Conservation (phyloP, 2,797 vertebrate species). For the Pagetopsis macropterus region DNA sequence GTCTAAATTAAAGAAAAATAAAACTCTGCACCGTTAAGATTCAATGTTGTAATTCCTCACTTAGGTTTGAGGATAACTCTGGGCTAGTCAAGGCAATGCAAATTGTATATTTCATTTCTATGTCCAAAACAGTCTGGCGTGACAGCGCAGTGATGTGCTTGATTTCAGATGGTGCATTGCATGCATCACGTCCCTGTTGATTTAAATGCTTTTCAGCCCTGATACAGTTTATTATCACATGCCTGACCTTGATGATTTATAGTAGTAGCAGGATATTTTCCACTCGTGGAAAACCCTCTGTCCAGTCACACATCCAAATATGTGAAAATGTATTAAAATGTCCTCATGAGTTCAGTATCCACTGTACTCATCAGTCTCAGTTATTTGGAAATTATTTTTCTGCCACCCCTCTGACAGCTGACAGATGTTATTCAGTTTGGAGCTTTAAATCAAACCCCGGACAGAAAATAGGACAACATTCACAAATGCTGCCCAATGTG, state of each 20-base stretch:
- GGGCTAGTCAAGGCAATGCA: no score
- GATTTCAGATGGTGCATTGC: background rate
- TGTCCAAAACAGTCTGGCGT: background rate
- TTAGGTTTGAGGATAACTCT: background rate
- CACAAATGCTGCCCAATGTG: conserved; percentile 1
- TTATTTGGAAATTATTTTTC: conserved; percentile 33
- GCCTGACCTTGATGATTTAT: background rate
- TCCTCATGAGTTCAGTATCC: conserved; percentile 19
- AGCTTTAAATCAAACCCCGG: conserved; percentile 32
- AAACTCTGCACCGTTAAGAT: background rate
- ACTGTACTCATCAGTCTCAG: conserved; percentile 26
- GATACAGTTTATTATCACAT: background rate
- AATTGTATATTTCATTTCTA: background rate
- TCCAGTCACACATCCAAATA: conserved; percentile 21
- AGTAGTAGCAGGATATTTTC: conserved; percentile 9
- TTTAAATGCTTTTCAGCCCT: background rate
- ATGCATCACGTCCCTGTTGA: background rate
- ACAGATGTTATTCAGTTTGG: conserved; percentile 29
- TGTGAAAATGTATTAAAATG: conserved; percentile 24
- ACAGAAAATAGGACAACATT: conserved; percentile 16
- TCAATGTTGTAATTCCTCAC: background rate
- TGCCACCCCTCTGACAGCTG: conserved; percentile 21
- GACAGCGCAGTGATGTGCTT: background rate
- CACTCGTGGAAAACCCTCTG: conserved; percentile 1
- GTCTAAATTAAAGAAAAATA: no score